A percentile compares a stretch with the other conserved stretches of the same genome.
Conservation (phyloP, 2,113 vertebrate species). For the Hemiscyllium ocellatum region DNA sequence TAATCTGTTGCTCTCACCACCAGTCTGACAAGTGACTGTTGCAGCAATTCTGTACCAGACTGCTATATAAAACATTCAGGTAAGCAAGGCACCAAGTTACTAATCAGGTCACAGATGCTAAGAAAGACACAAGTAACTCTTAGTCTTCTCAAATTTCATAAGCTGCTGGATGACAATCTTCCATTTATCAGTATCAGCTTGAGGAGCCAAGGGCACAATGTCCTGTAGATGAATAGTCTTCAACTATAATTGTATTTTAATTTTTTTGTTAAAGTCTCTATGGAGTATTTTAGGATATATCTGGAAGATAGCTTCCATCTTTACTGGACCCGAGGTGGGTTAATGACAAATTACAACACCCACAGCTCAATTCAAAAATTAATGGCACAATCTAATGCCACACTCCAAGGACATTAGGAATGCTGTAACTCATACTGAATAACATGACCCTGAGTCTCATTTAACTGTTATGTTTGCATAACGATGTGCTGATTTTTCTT, state of each 20-base stretch:
- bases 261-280: not conserved
- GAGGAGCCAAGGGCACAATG: not conserved
- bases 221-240: conserved; percentile 16
- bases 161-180: not conserved
- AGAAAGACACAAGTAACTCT: not conserved
- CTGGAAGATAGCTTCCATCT: conserved; percentile 18
- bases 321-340: conserved; percentile 6
- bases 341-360: conserved; percentile 34
- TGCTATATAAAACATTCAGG: not conserved
- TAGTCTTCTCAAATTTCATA: not conserved
- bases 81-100: not conserved
- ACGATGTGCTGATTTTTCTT: not conserved
- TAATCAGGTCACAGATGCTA: not conserved
- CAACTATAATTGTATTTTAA: conserved; percentile 33
- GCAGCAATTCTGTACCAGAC: not conserved
- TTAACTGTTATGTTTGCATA: not conserved
- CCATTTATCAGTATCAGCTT: not conserved
- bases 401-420: not conserved
- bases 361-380: conserved; percentile 34
- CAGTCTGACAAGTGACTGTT: no score
- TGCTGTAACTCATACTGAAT: not conserved
- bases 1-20: not conserved
- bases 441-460: not conserved
- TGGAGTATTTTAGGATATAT: conserved; percentile 27
- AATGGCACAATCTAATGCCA: not conserved